A percentile compares a stretch with the other conserved stretches of the same genome.
phyloP scores from a whole-genome alignment of 2,797 vertebrate genomes.

The Thalassophryne amazonica region DNA sequence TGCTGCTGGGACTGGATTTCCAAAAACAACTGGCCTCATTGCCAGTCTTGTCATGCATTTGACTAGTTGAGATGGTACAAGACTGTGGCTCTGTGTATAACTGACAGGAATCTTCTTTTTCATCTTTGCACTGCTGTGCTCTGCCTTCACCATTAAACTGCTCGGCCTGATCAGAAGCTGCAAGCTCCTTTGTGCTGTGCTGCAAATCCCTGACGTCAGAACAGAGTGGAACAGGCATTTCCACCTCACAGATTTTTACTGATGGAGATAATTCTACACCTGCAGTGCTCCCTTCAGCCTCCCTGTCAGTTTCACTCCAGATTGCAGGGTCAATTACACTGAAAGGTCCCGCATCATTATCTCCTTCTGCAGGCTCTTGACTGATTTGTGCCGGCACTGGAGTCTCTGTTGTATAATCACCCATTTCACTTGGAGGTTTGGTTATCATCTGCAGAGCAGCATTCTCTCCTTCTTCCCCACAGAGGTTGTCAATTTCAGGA shows the following conservation, averaged over 20 bases:
- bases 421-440: slow-evolving; percentile 33
- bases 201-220: neutral
- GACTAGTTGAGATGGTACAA: neutral
- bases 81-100: slow-evolving; percentile 13
- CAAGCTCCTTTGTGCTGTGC: slow-evolving; percentile 5
- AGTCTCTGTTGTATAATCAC: slow-evolving; percentile 50
- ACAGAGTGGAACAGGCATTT: slow-evolving; percentile 12
- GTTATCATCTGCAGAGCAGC: slow-evolving; percentile 33
- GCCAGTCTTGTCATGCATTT: neutral
- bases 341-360: slow-evolving; percentile 52
- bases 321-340: slow-evolving; percentile 64
- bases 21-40: slow-evolving; percentile 25
- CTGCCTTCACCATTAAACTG: slow-evolving; percentile 10
- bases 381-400: slow-evolving; percentile 38
- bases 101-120: slow-evolving; percentile 28
- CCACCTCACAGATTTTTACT: slow-evolving; percentile 12
- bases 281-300: slow-evolving; percentile 26
- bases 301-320: slow-evolving; percentile 48
- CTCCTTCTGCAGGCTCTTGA: slow-evolving; percentile 54
- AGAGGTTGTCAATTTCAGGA: slow-evolving; percentile 30
- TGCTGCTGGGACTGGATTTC: slow-evolving; percentile 38
- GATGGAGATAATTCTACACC: slow-evolving; percentile 42
- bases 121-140: slow-evolving; percentile 9
- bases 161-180: neutral
- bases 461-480: slow-evolving; percentile 13